phyloP scores from a whole-genome alignment of 2,113 vertebrate species.

The Hippocampus mohnikei region DNA sequence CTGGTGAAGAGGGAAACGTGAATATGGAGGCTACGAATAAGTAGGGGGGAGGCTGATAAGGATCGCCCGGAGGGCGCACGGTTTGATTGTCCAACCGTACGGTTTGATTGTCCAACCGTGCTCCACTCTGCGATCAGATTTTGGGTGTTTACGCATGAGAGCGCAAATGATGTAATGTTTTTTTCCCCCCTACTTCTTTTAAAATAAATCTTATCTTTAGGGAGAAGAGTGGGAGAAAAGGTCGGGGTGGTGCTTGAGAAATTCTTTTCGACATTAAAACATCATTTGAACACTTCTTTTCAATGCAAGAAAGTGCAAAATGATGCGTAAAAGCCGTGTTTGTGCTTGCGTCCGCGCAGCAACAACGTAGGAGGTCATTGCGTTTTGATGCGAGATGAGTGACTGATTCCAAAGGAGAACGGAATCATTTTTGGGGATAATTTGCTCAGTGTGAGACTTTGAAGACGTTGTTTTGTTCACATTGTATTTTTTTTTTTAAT shows the following conservation, averaged over 20 bases:
- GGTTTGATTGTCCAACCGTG: slow-evolving; percentile 20
- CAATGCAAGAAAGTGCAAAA: slow-evolving; percentile 7
- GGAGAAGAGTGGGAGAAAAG: fast-evolving
- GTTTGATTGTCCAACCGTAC: slow-evolving; percentile 25
- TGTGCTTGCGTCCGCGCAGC: background rate
- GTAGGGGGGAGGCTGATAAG: slow-evolving; percentile 50
- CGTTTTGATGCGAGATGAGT: slow-evolving; percentile 54
- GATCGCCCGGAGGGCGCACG: slow-evolving; percentile 55
- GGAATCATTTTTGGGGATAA: slow-evolving; percentile 52
- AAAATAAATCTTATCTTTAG: slow-evolving; percentile 34
- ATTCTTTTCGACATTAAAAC: background rate
- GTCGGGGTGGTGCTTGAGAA: background rate
- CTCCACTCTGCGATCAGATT: slow-evolving; percentile 25
- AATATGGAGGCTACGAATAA: slow-evolving; percentile 69
- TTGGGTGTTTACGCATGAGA: slow-evolving; percentile 45
- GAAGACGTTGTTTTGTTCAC: slow-evolving; percentile 24
- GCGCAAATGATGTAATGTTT: slow-evolving; percentile 44
- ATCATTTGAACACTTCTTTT: slow-evolving; percentile 6
- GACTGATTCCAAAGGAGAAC: slow-evolving; percentile 49
- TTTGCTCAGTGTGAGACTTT: slow-evolving; percentile 42
- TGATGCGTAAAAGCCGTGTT: slow-evolving; percentile 13
- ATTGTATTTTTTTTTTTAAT: slow-evolving; percentile 42
- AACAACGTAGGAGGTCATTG: slow-evolving; percentile 19
- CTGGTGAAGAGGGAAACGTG: slow-evolving; percentile 70
- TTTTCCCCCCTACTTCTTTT: slow-evolving; percentile 16